phyloP scores from a whole-genome alignment of 2,797 vertebrate genomes.

The Telmatherina bonti region DNA sequence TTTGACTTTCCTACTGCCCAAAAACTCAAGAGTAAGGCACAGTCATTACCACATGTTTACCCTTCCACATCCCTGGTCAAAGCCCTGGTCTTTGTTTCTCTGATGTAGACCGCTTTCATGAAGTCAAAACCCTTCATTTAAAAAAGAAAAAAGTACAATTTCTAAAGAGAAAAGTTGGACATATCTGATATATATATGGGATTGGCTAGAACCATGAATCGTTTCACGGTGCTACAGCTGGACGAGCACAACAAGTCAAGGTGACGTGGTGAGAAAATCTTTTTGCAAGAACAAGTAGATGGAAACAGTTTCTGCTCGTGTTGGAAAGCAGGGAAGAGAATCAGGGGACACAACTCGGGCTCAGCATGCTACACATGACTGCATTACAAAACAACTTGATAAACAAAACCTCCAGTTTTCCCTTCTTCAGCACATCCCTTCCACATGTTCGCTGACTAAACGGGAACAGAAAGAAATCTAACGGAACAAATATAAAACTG shows the following conservation, averaged over 20 bases:
- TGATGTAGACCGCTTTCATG: constrained; percentile 36
- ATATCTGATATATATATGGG: constrained; percentile 7
- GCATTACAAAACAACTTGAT: constrained; percentile 41
- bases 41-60: constrained; percentile 82
- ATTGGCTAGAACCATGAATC: constrained; percentile 31
- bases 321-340: constrained; percentile 29
- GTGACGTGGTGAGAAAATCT: constrained; percentile 4
- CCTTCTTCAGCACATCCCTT: not conserved
- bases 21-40: constrained; percentile 81
- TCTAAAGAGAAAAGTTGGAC: constrained; percentile 6
- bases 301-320: constrained; percentile 4
- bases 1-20: constrained; percentile 75
- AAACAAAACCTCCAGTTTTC: constrained; percentile 13
- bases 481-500: constrained; percentile 15
- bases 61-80: constrained; percentile 68
- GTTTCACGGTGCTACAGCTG: constrained; percentile 18
- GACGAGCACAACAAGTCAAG: constrained; percentile 5
- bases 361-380: constrained; percentile 49
- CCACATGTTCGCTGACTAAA: not conserved
- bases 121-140: constrained; percentile 55
- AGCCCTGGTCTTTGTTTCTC: constrained; percentile 33
- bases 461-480: constrained; percentile 26
- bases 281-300: constrained; percentile 1
- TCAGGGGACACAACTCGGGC: constrained; percentile 29
- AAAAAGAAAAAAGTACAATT: constrained; percentile 23